These are phyloP conservation scores for Oegoconia quadripuncta DNA, from an alignment of 2,888 invertebrate genomes.

Conservation along the genomic window DNA sequence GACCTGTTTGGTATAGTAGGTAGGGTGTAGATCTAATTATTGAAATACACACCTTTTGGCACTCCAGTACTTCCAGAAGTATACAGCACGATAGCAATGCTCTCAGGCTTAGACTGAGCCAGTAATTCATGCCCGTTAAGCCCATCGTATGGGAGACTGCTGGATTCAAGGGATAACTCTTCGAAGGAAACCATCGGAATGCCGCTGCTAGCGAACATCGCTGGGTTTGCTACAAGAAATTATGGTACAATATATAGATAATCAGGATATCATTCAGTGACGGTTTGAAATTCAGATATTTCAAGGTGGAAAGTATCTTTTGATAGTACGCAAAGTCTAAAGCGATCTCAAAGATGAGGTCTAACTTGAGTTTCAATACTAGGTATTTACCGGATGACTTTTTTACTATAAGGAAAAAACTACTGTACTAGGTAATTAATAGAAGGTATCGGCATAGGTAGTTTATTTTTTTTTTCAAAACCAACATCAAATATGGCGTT, in stretches of 20 bases:
- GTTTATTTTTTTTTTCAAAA: no score
- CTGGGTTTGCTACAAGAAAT: constrained; percentile 57
- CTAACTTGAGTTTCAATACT: no score
- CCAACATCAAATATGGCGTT: no score
- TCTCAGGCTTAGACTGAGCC: constrained; percentile 53
- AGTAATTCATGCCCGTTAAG: constrained; percentile 60
- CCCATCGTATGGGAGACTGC: constrained; percentile 51
- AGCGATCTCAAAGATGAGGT: no score
- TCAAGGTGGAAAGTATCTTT: not conserved
- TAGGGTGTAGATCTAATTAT: not conserved
- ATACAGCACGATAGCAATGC: constrained; percentile 86
- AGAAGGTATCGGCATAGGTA: no score
- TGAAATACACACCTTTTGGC: constrained; percentile 85
- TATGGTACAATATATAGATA: not conserved
- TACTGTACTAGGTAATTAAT: no score
- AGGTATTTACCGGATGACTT: no score
- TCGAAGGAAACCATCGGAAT: constrained; percentile 66
- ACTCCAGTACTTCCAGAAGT: constrained; percentile 95
- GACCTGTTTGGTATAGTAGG: no score
- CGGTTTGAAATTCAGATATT: not conserved
- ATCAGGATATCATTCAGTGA: not conserved
- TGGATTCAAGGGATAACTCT: constrained; percentile 68
- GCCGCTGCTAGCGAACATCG: constrained; percentile 55
- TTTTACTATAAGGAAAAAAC: no score
- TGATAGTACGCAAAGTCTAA: no score